Percentiles rank a stretch among this genome's conserved stretches.
Conservation (phyloP, 2,113 vertebrate species). For the Callocephalon fimbriatum region DNA sequence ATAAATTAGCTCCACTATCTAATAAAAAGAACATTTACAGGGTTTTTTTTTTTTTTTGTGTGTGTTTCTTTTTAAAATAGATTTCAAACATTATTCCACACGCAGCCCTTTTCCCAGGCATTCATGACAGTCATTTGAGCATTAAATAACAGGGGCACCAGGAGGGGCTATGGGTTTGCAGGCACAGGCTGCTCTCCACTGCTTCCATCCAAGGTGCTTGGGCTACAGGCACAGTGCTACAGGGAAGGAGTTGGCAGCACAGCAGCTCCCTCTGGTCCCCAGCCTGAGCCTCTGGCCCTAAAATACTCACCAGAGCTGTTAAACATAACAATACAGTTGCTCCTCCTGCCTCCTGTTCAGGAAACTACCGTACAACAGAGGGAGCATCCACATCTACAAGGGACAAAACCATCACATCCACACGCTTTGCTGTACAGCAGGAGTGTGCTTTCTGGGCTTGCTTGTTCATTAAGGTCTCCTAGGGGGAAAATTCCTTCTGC, state of each 20-base stretch:
- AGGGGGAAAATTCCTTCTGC: background rate
- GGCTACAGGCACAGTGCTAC: background rate
- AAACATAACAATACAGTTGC: background rate
- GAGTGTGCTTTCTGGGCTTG: background rate
- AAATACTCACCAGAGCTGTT: background rate
- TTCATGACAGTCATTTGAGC: constrained; percentile 40
- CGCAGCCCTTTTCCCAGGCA: constrained; percentile 42
- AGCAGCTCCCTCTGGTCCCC: background rate
- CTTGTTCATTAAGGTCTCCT: background rate
- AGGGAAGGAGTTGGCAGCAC: background rate
- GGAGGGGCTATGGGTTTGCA: background rate
- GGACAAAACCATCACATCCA: background rate
- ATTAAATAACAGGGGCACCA: background rate
- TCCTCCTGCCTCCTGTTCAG: background rate
- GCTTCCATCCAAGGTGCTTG: background rate
- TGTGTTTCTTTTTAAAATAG: constrained; percentile 71
- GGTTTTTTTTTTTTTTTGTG: background rate
- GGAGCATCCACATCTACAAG: background rate
- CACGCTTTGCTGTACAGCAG: background rate
- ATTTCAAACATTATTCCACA: constrained; percentile 64
- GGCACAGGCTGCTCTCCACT: background rate
- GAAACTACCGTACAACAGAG: background rate
- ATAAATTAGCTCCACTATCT: constrained; percentile 79
- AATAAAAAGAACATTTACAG: constrained; percentile 69
- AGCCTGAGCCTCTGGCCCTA: background rate